A percentile compares a stretch with the other conserved stretches of the same genome.
phyloP scores from a whole-genome alignment of 2,797 vertebrate genomes.

The Petrocephalus schoutedeni region DNA sequence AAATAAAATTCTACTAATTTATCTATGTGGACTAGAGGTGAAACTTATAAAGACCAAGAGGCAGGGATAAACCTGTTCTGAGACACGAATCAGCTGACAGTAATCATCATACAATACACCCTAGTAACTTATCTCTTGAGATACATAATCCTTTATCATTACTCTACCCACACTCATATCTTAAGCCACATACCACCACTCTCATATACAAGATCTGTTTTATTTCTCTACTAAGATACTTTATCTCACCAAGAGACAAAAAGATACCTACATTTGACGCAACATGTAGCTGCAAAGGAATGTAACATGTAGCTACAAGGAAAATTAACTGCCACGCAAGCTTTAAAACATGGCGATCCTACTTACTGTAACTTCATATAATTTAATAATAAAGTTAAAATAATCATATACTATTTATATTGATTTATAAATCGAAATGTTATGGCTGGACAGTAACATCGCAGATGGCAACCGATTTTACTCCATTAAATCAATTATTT shows the following conservation, averaged over 20 bases:
- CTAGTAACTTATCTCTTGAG: background rate
- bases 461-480: background rate
- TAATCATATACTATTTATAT: background rate
- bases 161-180: background rate
- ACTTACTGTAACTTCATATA: background rate
- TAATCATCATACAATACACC: background rate
- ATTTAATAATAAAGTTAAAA: background rate
- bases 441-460: background rate
- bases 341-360: background rate
- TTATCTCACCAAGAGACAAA: background rate
- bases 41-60: background rate
- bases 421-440: background rate
- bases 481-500: background rate
- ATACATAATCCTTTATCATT: slow-evolving; percentile 5
- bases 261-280: background rate
- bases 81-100: background rate
- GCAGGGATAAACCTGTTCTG: background rate
- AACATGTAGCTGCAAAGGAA: background rate
- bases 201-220: slow-evolving; percentile 6
- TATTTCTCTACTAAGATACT: background rate
- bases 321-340: background rate
- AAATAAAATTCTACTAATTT: background rate
- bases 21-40: background rate
- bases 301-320: background rate
- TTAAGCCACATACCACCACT: slow-evolving; percentile 5